phyloP scores from a whole-genome alignment of 2,113 vertebrate genomes.

The Gallinago jamesoni region DNA sequence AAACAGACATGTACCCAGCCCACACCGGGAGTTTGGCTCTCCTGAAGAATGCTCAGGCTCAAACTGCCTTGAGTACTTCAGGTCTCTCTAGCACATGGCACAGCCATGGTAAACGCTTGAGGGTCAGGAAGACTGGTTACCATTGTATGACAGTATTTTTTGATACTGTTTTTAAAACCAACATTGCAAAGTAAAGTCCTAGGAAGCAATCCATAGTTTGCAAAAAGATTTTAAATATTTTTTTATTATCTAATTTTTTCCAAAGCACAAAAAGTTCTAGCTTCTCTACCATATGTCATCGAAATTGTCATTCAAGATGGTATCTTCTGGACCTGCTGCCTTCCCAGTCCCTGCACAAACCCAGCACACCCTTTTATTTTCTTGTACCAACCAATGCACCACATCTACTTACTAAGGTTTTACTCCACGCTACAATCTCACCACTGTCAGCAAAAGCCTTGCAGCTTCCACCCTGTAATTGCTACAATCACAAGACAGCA shows the following conservation, averaged over 20 bases:
- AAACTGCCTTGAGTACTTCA: not conserved
- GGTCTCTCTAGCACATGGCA: not conserved
- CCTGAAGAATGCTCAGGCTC: not conserved
- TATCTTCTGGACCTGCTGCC: not conserved
- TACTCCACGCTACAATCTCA: not conserved
- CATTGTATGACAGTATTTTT: accelerated
- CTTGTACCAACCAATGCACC: not conserved
- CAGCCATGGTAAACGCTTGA: not conserved
- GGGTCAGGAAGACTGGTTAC: not conserved
- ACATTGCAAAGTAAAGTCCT: not conserved
- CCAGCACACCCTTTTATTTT: not conserved
- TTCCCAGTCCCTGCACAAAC: not conserved
- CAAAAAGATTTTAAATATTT: not conserved
- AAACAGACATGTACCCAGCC: not conserved
- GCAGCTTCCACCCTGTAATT: not conserved
- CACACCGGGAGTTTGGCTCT: not conserved
- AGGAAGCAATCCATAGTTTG: not conserved
- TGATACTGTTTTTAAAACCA: not conserved
- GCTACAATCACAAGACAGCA: not conserved
- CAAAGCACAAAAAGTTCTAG: not conserved
- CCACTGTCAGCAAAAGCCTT: not conserved
- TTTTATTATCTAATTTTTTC: not conserved
- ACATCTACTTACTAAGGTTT: not conserved
- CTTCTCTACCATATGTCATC: not conserved
- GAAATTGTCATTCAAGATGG: not conserved